Evolutionary conservation across 2,888 invertebrate species (phyloP).

Genomic region (Caenorhabditis japonica): DNA sequence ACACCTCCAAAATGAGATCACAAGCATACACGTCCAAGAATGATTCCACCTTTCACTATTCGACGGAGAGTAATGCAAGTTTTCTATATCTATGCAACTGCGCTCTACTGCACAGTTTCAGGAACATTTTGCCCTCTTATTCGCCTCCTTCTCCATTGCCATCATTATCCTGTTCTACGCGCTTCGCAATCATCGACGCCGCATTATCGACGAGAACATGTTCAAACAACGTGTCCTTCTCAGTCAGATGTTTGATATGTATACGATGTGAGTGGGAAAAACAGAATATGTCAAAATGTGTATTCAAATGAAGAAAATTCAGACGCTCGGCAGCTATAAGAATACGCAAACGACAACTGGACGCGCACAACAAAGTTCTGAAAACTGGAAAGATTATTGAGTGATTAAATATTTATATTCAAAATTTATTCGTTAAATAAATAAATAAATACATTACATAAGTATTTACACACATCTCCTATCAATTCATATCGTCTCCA

Average conservation of each 20-base stretch:
- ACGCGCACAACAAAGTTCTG: conserved; percentile 21
- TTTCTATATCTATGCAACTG: background rate
- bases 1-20: too few relatives aligned
- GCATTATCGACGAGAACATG: conserved; percentile 29
- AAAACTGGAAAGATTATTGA: conserved; percentile 7
- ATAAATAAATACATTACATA: conserved; percentile 6
- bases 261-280: conserved; percentile 37
- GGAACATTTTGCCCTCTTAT: conserved; percentile 37
- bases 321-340: conserved; percentile 20
- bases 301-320: too few relatives aligned
- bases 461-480: background rate
- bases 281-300: too few relatives aligned
- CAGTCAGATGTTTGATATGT: conserved; percentile 40
- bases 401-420: background rate
- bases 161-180: conserved; percentile 28
- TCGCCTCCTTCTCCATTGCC: conserved; percentile 20
- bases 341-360: conserved; percentile 30
- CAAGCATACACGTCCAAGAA: too few relatives aligned
- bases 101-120: background rate
- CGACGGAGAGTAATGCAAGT: conserved; percentile 19
- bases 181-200: conserved; percentile 24
- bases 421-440: conserved; percentile 1
- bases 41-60: too few relatives aligned
- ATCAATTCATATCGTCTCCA: conserved; percentile 8
- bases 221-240: conserved; percentile 28